Conservation (phyloP, 2,113 vertebrate genomes). For the Bos taurus region DNA sequence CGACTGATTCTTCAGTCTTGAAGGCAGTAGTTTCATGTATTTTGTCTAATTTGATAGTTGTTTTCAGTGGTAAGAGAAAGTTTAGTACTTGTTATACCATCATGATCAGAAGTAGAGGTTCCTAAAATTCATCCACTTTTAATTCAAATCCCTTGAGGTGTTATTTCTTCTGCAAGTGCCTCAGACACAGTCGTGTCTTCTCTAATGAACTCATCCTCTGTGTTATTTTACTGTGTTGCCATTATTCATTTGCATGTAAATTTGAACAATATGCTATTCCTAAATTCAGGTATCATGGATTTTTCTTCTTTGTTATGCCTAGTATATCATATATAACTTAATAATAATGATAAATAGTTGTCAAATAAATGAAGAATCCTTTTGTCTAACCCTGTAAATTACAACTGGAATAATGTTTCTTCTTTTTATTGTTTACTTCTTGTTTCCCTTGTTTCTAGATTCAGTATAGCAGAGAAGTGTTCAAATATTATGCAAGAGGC, state of each 20-base stretch:
- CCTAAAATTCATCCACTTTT: not conserved
- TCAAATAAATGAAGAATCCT: not conserved
- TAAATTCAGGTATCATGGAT: not conserved
- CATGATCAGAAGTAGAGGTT: not conserved
- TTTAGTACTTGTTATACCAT: not conserved
- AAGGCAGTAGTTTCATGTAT: not conserved
- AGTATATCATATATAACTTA: not conserved
- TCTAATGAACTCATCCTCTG: not conserved
- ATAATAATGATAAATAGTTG: not conserved
- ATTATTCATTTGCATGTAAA: not conserved
- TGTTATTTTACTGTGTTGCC: not conserved
- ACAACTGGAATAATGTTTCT: not conserved
- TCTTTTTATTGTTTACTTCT: not conserved
- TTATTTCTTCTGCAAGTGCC: not conserved
- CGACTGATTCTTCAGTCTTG: not conserved
- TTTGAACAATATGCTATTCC: not conserved
- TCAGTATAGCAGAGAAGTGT: not conserved
- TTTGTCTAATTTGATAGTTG: not conserved
- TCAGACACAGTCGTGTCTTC: not conserved
- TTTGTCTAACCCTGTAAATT: not conserved
- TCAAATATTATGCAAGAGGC: not conserved
- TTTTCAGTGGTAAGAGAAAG: not conserved
- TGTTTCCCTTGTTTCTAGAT: not conserved
- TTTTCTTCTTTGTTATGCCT: not conserved
- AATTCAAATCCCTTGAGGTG: not conserved